Evolutionary conservation across 2,113 vertebrate species (phyloP).

Genomic region (Pedetes capensis): DNA sequence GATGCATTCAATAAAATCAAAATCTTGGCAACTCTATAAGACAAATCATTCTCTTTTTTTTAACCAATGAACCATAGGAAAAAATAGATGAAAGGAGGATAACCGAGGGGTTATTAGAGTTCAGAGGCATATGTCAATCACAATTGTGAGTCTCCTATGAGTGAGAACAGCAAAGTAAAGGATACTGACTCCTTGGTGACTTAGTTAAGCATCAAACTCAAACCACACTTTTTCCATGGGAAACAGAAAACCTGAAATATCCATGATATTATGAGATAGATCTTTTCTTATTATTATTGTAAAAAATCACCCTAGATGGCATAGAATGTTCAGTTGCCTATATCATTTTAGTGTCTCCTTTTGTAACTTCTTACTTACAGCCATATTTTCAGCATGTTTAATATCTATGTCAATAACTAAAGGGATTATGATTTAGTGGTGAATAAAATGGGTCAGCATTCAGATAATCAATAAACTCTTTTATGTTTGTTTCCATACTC

Average conservation of each 20-base stretch:
- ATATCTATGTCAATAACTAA: neutral
- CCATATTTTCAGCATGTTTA: neutral
- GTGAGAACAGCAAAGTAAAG: neutral
- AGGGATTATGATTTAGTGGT: neutral
- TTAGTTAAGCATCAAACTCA: neutral
- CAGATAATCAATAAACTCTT: neutral
- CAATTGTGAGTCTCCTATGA: neutral
- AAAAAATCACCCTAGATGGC: neutral
- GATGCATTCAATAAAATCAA: neutral
- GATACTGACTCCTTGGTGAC: neutral
- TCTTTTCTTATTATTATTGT: too few species aligned
- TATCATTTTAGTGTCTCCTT: neutral
- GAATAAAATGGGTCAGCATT: neutral
- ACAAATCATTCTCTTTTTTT: neutral
- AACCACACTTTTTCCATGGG: neutral
- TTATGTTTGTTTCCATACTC: neutral
- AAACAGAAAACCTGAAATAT: neutral
- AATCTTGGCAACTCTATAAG: neutral
- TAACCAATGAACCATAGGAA: neutral
- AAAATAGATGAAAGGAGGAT: neutral
- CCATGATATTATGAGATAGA: neutral
- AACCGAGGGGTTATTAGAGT: neutral
- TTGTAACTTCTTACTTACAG: neutral
- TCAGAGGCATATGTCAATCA: neutral
- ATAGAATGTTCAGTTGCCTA: neutral